Evolutionary conservation across 2,113 vertebrate species (phyloP).

Genomic region (Pelusios castaneus): DNA sequence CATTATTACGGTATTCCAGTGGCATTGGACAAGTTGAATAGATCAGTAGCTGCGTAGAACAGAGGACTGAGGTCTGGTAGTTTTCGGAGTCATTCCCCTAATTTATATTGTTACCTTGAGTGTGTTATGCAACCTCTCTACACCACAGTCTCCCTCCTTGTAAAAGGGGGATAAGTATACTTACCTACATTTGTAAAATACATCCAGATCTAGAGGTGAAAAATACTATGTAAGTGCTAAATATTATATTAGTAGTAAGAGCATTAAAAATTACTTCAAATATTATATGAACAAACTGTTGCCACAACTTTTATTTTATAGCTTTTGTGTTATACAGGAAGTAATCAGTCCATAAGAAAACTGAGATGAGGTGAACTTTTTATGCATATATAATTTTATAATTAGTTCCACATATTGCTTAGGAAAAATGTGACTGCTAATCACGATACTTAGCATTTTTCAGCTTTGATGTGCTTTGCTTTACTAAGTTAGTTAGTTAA

Average conservation of each 20-base stretch:
- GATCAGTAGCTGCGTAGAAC: background rate
- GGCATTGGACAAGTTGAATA: background rate
- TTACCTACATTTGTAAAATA: background rate
- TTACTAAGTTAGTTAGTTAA: background rate
- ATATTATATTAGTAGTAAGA: background rate
- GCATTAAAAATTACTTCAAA: slow-evolving; percentile 31
- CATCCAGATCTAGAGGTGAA: slow-evolving; percentile 11
- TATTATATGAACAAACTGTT: background rate
- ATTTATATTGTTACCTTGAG: background rate
- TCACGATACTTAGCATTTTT: background rate
- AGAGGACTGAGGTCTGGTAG: background rate
- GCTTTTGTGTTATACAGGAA: background rate
- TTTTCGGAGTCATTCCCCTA: background rate
- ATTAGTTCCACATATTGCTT: slow-evolving; percentile 30
- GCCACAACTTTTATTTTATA: slow-evolving; percentile 34
- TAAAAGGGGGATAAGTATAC: background rate
- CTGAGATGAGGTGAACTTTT: background rate
- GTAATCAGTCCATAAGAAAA: background rate
- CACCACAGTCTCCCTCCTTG: background rate
- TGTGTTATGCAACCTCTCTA: background rate
- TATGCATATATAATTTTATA: slow-evolving; percentile 32
- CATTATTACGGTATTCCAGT: background rate
- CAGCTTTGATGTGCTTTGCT: background rate
- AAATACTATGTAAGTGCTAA: slow-evolving; percentile 5
- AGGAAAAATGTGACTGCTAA: background rate